Evolutionary conservation across 2,888 invertebrate genomes (phyloP).

Genomic region (Polydesmus complanatus): DNA sequence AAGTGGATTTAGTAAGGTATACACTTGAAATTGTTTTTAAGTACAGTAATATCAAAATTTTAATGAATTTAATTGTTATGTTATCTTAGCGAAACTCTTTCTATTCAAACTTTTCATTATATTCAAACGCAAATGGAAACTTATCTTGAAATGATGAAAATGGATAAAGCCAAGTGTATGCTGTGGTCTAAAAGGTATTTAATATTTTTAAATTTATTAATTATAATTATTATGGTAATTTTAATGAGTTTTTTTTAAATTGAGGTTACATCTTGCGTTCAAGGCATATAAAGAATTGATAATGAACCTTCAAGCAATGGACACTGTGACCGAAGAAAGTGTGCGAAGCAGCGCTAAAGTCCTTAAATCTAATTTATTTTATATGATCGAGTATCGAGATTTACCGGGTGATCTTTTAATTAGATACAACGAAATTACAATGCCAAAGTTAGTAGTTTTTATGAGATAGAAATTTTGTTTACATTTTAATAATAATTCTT

Average conservation of each 20-base stretch:
- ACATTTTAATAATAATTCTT: background rate
- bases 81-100: slow-evolving; percentile 73
- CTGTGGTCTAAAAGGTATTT: slow-evolving; percentile 59
- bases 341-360: slow-evolving; percentile 68
- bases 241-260: slow-evolving; percentile 2
- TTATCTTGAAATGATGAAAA: slow-evolving; percentile 64
- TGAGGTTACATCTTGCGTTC: slow-evolving; percentile 61
- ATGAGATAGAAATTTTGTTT: background rate
- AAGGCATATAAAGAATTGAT: slow-evolving; percentile 67
- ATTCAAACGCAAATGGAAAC: slow-evolving; percentile 83
- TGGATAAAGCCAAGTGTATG: slow-evolving; percentile 69
- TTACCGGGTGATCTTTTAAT: slow-evolving; percentile 64
- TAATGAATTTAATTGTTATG: background rate
- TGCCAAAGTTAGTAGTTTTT: slow-evolving; percentile 51
- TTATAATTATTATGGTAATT: background rate
- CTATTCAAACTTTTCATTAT: slow-evolving; percentile 80
- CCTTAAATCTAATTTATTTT: slow-evolving; percentile 81
- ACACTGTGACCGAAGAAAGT: slow-evolving; percentile 51
- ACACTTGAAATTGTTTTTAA: slow-evolving; percentile 18
- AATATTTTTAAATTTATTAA: background rate
- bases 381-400: slow-evolving; percentile 87
- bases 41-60: background rate
- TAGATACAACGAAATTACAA: slow-evolving; percentile 68
- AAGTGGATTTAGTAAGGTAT: slow-evolving; percentile 78
- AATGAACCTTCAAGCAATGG: slow-evolving; percentile 66